These are phyloP conservation scores for Vireo altiloquus DNA, from an alignment of 2,113 vertebrate genomes.

Conservation along the genomic window DNA sequence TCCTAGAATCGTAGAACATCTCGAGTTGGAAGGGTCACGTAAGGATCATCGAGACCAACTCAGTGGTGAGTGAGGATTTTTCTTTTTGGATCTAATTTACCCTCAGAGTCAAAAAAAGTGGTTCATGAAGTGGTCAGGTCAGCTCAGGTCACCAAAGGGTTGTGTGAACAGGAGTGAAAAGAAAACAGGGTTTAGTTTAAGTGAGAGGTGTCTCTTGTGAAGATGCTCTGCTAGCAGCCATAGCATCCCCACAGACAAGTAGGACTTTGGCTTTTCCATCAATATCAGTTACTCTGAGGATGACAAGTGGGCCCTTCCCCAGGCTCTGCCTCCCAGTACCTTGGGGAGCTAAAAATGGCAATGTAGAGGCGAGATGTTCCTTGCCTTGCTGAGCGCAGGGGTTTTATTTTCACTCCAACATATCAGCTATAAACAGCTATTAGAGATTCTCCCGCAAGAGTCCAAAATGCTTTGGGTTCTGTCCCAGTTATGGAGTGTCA, in stretches of 20 bases:
- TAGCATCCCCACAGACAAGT: neutral
- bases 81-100: neutral
- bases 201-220: neutral
- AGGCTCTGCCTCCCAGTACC: neutral
- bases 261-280: neutral
- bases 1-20: neutral
- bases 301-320: neutral
- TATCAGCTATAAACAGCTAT: neutral
- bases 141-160: neutral
- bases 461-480: neutral
- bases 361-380: neutral
- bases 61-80: fast-evolving
- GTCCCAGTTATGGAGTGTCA: neutral
- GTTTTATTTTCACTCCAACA: neutral
- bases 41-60: fast-evolving
- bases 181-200: neutral
- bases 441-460: neutral
- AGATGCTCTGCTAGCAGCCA: neutral
- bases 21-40: neutral
- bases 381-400: neutral
- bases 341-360: neutral
- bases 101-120: fast-evolving
- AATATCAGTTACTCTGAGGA: fast-evolving
- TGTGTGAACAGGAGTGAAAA: neutral
- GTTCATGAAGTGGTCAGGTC: neutral